Evolutionary conservation across 2,797 vertebrate genomes (phyloP), one percentile per base, ranked within the genome.

Genomic region (Peromyscus melanophrys): DNA sequence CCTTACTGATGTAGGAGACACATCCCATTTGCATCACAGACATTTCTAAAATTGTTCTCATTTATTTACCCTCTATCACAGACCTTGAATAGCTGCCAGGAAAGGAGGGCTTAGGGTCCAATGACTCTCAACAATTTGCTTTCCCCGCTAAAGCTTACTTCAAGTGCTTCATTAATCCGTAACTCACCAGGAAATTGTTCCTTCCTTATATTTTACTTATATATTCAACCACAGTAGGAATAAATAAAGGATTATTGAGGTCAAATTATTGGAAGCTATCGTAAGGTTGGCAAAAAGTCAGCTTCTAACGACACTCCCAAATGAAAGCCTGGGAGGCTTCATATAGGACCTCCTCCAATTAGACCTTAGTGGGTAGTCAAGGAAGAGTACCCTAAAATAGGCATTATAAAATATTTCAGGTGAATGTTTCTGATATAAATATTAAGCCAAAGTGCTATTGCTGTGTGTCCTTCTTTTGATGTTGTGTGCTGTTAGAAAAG

Each of bases 391-490:
- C 46, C 37, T 23, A 40, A 96, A 90, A 80, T 1, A 90, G 49
- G 1, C 25, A 21, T 19, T 75, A 55, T 61, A 88, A 88, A 14
- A 59, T 27, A 92, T 77, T 69, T 94, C 37, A 55, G 81, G 37
- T 49, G 59, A 57, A 12, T 69, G 73, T 59, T 89, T 89, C 61
- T 69, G 43, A 67, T n/a, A 65, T 63, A 27, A 52, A 76, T 43
- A 61, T 21, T 71, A 80, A 63, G 75, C 31, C n/a, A 88, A 89
- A 73, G 43, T 21, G n/a, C 83, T 91, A 71, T 6, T 63, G 25
- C 59, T 63, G 27, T 77, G 25, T 92, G 52, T 57, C 43, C 76
- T 90, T 95, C 49, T 92, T 92, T 77, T 63, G 71, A 86, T 78
- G 52, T 59, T 17, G 17, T 71, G 9, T 40, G 59, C 57, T 77